phyloP scores from a whole-genome alignment of 1,140 invertebrate species.

The Neodiprion virginianus region DNA sequence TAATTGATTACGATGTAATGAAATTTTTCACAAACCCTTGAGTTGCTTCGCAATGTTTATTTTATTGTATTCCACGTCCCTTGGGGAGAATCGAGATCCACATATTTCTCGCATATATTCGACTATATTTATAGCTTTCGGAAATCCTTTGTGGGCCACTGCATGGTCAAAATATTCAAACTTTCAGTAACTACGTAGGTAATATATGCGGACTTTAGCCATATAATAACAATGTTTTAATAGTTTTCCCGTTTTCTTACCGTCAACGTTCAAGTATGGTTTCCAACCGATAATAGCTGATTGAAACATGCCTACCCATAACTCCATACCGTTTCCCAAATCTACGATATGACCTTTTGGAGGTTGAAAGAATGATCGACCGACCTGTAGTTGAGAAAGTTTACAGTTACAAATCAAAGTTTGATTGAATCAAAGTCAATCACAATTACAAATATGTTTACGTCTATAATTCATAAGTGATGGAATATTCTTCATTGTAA shows the following conservation, averaged over 20 bases:
- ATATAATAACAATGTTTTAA: background rate
- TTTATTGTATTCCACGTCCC: background rate
- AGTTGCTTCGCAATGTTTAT: constrained; percentile 21
- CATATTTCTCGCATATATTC: constrained; percentile 47
- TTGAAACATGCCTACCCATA: constrained; percentile 78
- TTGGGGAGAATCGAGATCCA: background rate
- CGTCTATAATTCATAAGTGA: too few relatives aligned
- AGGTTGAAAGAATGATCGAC: constrained; percentile 63
- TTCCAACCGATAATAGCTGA: constrained; percentile 75
- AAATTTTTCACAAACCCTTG: background rate
- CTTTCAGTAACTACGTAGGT: background rate
- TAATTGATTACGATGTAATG: background rate
- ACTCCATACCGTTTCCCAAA: constrained; percentile 70
- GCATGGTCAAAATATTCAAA: constrained; percentile 31
- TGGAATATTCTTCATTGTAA: too few relatives aligned
- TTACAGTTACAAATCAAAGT: constrained; percentile 30
- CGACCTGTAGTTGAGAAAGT: constrained; percentile 46
- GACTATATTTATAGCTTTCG: constrained; percentile 59
- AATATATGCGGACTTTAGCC: too few relatives aligned
- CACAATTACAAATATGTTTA: too few relatives aligned
- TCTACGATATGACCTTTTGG: constrained; percentile 49
- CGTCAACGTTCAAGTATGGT: constrained; percentile 79
- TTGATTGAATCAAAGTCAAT: background rate
- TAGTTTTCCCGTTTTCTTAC: constrained; percentile 45
- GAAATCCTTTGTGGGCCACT: constrained; percentile 75